Evolutionary conservation across 64 coral and sea anemone genomes (phyloP).

Genomic region (Pachyseris speciosa): DNA sequence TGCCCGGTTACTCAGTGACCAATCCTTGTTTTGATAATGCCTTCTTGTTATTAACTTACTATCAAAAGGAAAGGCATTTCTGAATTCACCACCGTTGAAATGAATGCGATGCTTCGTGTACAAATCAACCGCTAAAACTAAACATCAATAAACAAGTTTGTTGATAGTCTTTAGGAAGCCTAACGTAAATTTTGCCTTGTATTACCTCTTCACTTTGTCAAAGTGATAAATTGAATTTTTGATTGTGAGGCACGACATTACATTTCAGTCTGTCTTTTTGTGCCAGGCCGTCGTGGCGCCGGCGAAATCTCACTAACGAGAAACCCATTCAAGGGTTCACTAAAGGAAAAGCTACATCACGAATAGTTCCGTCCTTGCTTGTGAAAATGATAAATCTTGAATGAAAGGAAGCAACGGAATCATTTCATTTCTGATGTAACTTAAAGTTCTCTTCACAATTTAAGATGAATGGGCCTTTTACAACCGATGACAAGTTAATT

Average conservation of each 20-base stretch:
- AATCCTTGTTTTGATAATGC: background rate
- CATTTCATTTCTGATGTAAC: background rate
- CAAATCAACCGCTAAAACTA: background rate
- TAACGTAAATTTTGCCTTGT: slow-evolving; percentile 28
- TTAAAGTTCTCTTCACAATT: background rate
- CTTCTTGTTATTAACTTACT: too few species aligned
- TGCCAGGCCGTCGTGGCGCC: background rate
- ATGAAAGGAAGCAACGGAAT: background rate
- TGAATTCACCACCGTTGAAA: too few species aligned
- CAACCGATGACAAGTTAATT: slow-evolving; percentile 45
- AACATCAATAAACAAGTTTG: background rate
- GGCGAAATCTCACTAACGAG: background rate
- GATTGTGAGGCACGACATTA: background rate
- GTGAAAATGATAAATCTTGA: background rate
- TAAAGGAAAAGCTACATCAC: background rate
- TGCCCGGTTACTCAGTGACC: background rate
- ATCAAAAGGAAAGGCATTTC: too few species aligned
- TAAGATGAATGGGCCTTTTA: slow-evolving; percentile 42
- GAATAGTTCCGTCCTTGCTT: background rate
- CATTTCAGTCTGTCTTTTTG: background rate
- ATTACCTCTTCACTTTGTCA: slow-evolving; percentile 48
- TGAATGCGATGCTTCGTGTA: too few species aligned
- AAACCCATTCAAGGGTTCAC: background rate
- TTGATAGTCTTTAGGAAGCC: slow-evolving; percentile 24
- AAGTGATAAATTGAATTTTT: slow-evolving; percentile 34